Percentiles rank a stretch among this genome's conserved stretches.
Conservation (phyloP, 2,113 vertebrate genomes). For the Gnathonemus longibarbis region DNA sequence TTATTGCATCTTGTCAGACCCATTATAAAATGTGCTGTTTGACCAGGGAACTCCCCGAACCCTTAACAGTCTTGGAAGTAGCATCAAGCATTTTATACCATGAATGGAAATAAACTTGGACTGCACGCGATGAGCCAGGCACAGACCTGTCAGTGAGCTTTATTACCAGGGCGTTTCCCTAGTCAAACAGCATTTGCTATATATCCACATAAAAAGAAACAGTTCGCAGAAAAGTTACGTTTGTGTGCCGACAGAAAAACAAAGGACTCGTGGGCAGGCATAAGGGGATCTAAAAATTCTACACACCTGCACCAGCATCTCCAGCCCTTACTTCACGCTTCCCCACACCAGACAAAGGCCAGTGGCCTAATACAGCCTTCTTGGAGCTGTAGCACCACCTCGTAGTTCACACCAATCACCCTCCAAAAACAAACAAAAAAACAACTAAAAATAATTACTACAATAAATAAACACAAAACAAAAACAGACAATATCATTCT, state of each 20-base stretch:
- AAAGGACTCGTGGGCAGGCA: neutral
- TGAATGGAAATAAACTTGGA: neutral
- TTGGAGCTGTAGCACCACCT: neutral
- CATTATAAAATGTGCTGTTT: neutral
- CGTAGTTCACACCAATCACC: neutral
- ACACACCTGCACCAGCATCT: neutral
- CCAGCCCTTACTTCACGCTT: neutral
- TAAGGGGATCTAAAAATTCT: neutral
- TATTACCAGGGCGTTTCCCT: neutral
- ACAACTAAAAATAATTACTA: neutral
- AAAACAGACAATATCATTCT: neutral
- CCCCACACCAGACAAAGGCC: neutral
- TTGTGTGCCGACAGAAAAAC: neutral
- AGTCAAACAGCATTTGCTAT: neutral
- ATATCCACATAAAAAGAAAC: conserved; percentile 21
- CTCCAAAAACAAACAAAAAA: neutral
- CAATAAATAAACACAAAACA: neutral
- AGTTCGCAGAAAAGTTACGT: neutral
- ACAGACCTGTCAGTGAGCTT: neutral
- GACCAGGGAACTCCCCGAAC: neutral
- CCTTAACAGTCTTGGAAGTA: neutral
- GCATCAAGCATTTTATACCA: neutral
- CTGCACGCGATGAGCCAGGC: neutral
- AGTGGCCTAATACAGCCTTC: neutral
- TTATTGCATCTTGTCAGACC: neutral